A percentile compares a stretch with the other conserved stretches of the same genome.
Conservation (phyloP, 2,113 vertebrate genomes). For the Corynorhinus townsendii region DNA sequence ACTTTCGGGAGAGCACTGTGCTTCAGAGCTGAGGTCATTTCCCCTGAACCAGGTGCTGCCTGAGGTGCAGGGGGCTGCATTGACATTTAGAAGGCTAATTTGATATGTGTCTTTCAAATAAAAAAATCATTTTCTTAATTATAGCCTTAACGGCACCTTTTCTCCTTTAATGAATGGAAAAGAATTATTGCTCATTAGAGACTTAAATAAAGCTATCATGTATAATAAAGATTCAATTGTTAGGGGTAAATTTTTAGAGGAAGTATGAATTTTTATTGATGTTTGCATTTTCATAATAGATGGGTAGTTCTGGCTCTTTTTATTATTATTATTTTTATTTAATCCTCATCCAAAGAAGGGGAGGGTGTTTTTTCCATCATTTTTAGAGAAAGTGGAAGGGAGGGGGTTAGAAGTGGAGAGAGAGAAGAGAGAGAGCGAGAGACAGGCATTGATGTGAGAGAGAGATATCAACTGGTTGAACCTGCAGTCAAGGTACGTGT, state of each 20-base stretch:
- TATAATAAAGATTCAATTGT: slow-evolving; percentile 3
- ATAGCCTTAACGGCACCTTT: not conserved
- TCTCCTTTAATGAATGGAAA: slow-evolving; percentile 7
- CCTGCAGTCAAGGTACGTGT: no score
- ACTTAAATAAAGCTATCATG: not conserved
- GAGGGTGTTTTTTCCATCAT: no score
- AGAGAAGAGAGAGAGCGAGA: no score
- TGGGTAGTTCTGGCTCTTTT: not conserved
- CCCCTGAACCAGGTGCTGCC: not conserved
- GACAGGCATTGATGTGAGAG: no score
- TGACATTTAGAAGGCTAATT: not conserved
- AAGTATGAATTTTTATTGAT: slow-evolving; percentile 16
- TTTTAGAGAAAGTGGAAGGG: no score
- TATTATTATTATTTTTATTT: not conserved
- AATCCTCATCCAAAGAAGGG: no score
- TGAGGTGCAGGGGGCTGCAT: not conserved
- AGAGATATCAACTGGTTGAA: no score
- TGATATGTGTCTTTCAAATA: not conserved
- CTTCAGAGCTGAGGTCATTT: not conserved
- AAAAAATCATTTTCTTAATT: not conserved
- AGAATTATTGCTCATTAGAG: not conserved
- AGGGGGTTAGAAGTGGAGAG: no score
- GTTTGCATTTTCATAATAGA: slow-evolving; percentile 26
- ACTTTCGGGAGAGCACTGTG: not conserved
- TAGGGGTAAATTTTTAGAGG: slow-evolving; percentile 35